Percentiles rank a stretch among this genome's conserved stretches.
Evolutionary conservation across 2,113 vertebrate species (phyloP).

Genomic region (Marmota flaviventris): DNA sequence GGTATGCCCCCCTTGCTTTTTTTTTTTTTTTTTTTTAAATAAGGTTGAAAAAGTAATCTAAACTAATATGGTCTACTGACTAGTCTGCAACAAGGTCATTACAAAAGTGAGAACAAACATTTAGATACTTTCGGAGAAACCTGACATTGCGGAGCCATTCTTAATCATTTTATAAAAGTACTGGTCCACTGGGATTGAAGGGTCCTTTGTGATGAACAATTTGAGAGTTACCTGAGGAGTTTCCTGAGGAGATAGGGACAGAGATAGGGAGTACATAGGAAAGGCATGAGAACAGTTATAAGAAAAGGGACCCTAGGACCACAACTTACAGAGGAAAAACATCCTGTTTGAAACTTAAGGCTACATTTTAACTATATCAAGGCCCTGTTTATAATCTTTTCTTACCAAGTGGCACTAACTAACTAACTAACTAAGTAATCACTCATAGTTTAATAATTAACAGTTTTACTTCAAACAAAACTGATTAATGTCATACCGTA

Average conservation of each 20-base stretch:
- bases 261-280: neutral
- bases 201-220: neutral
- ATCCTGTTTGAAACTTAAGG: neutral
- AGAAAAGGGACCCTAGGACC: neutral
- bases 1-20: too few species aligned
- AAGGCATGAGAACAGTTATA: neutral
- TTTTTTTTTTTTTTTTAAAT: neutral
- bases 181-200: neutral
- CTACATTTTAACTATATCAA: slow-evolving; percentile 10
- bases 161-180: neutral
- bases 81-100: neutral
- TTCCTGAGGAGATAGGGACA: neutral
- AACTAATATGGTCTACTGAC: neutral
- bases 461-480: slow-evolving; percentile 27
- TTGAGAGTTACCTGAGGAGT: neutral
- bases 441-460: neutral
- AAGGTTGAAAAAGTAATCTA: neutral
- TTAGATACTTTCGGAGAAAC: neutral
- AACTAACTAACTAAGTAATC: neutral
- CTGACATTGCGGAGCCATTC: neutral
- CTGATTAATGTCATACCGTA: neutral
- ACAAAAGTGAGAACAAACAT: neutral
- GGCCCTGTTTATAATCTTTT: neutral
- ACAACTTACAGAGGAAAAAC: neutral
- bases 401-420: neutral